Conservation (phyloP, 2,797 vertebrate genomes). For the Tinamus major region DNA sequence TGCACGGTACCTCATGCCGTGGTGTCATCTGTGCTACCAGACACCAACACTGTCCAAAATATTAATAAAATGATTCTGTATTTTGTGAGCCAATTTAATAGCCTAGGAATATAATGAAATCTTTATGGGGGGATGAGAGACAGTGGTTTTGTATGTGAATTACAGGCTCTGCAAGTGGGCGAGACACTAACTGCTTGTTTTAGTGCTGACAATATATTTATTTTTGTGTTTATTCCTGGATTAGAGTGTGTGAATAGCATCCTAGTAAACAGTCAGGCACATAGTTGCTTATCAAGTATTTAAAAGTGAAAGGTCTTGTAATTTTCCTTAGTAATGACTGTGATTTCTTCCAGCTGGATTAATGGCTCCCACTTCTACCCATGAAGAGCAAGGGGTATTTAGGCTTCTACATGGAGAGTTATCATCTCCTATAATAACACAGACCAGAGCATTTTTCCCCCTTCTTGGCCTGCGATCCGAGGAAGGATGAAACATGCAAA, state of each 20-base stretch:
- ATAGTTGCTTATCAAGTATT: slow-evolving; percentile 61
- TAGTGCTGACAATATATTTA: slow-evolving; percentile 50
- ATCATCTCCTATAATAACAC: slow-evolving; percentile 30
- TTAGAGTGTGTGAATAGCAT: slow-evolving; percentile 51
- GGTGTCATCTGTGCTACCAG: background rate
- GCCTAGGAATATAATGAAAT: slow-evolving; percentile 1
- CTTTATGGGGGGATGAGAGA: background rate
- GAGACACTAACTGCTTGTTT: slow-evolving; percentile 55
- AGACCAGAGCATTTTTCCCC: background rate
- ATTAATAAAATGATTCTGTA: background rate
- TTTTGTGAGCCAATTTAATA: background rate
- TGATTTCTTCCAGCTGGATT: slow-evolving; percentile 67
- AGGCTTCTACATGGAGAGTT: slow-evolving; percentile 20
- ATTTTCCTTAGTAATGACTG: slow-evolving; percentile 67
- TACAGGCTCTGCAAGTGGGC: background rate
- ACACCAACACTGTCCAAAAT: background rate
- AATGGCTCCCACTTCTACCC: slow-evolving; percentile 8
- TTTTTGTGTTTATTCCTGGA: slow-evolving; percentile 57
- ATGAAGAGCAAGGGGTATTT: slow-evolving; percentile 26
- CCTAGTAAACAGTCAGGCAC: slow-evolving; percentile 42
- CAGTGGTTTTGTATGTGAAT: slow-evolving; percentile 34
- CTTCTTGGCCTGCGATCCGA: background rate
- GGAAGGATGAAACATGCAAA: slow-evolving; percentile 11
- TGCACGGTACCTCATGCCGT: background rate
- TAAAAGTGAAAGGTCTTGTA: slow-evolving; percentile 67